phyloP scores from a whole-genome alignment of 2,888 invertebrate genomes.

The Monochamus alternatus region DNA sequence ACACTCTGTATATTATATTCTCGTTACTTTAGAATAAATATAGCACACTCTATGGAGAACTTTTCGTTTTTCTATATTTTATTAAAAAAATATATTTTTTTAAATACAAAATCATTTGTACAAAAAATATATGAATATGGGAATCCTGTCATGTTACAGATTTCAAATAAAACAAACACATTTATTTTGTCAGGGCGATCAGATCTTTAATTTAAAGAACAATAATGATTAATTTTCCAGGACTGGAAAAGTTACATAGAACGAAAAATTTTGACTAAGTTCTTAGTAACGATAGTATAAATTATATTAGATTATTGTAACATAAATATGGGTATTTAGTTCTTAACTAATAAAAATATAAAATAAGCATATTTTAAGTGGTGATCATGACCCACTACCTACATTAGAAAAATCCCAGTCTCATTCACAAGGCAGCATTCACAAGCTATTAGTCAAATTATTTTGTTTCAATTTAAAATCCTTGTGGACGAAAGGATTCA shows the following conservation, averaged over 20 bases:
- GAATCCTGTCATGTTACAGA: slow-evolving; percentile 19
- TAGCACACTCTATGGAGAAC: background rate
- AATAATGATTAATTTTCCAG: slow-evolving; percentile 46
- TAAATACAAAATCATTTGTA: slow-evolving; percentile 22
- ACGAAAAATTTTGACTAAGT: slow-evolving; percentile 24
- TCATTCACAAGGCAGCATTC: slow-evolving; percentile 67
- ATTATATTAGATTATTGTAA: slow-evolving; percentile 43
- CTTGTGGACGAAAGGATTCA: background rate
- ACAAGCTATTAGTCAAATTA: slow-evolving; percentile 60
- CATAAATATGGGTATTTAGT: slow-evolving; percentile 49
- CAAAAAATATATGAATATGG: slow-evolving; percentile 21
- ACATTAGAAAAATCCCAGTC: slow-evolving; percentile 67
- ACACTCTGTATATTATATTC: no score
- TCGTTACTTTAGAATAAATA: background rate
- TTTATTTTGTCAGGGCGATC: slow-evolving; percentile 14
- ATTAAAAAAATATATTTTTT: slow-evolving; percentile 30
- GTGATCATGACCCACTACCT: slow-evolving; percentile 48
- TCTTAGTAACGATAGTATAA: slow-evolving; percentile 30
- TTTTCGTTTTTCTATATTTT: slow-evolving; percentile 15
- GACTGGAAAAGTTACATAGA: slow-evolving; percentile 35
- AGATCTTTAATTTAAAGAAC: slow-evolving; percentile 41
- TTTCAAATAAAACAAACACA: slow-evolving; percentile 14
- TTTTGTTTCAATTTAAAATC: slow-evolving; percentile 18
- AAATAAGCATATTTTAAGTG: slow-evolving; percentile 51
- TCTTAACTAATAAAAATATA: slow-evolving; percentile 46